Base-by-base conservation (phyloP, 1,140 invertebrate species). In the Bathynomus jamesi region DNA sequence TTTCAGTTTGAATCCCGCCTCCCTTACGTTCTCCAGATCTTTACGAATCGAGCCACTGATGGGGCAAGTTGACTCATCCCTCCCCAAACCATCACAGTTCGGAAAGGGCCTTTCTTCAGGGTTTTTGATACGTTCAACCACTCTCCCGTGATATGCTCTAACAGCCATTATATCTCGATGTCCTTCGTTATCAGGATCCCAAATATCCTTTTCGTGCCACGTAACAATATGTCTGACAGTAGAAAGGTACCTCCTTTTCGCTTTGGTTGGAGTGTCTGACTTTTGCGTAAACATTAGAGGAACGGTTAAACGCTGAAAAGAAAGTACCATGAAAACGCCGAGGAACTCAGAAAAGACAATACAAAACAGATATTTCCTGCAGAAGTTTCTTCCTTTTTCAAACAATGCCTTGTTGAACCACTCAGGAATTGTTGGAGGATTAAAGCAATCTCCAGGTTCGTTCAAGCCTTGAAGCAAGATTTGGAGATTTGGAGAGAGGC, bases 211-310 rank as follows among this genome's bases (percentile, higher is more conserved):
- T 13, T 85, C 82, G 76, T 91, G 91, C 93, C 93, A 95, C 2
- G 86, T 79, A 2, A 86, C 80, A 21, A 89, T 87, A 77, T 93
- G 90, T 3, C 88, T 81, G 53, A 90, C 82, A 0, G 90, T 92
- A 1, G 86, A 86, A 1, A 90, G 79, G 79, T 95, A 95, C 76
- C 93, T 85, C 70, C 85, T 87, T 80, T 92, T 93, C 0, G 92
- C 88, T 78, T 82, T 78, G 79, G 78, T 80, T 75, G 81, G 80
- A 78, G 79, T 86, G 81, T 80, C 80, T 71, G 79, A 81, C 80
- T 84, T 77, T 80, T 83, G 66, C 77, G 84, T 86, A 81, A 83
- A 70, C 80, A 85, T 73, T 74, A 83, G 61, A 76, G 82, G 71
- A 79, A 73, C 13, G 83, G 84, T 76, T 70, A 77, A 21, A 71